Conservation (phyloP, 2,113 vertebrate species). For the Myotis lucifugus region DNA sequence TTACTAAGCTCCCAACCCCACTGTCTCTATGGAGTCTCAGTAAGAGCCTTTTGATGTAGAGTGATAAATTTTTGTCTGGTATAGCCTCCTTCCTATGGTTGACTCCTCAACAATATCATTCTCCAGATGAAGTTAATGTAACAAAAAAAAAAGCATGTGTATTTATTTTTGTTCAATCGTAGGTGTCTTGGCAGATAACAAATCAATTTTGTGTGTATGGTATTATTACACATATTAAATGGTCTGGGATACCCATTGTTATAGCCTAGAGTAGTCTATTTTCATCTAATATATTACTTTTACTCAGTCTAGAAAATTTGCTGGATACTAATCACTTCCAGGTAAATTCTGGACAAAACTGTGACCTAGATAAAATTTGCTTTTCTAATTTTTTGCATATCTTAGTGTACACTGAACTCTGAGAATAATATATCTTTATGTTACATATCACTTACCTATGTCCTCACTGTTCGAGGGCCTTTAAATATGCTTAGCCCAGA, state of each 20-base stretch:
- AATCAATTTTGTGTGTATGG: background rate
- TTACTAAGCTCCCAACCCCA: background rate
- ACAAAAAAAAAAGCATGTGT: background rate
- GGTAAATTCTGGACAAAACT: background rate
- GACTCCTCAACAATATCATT: background rate
- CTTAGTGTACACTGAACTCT: background rate
- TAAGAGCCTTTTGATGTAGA: background rate
- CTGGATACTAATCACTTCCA: background rate
- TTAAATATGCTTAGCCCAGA: background rate
- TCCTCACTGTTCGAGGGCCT: background rate
- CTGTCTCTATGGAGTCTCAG: background rate
- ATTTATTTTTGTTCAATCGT: background rate
- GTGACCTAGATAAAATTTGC: background rate
- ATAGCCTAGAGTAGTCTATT: background rate
- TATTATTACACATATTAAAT: background rate
- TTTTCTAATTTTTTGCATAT: background rate
- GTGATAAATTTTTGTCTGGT: background rate
- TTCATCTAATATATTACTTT: background rate
- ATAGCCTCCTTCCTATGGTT: background rate
- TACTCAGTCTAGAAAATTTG: background rate
- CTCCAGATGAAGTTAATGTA: background rate
- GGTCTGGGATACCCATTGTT: background rate
- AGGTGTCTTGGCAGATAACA: background rate
- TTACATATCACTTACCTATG: background rate
- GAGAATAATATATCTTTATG: background rate